Evolutionary conservation across 1,140 invertebrate genomes (phyloP), one percentile per base, ranked within the genome.

Genomic region (Nomia melanderi): DNA sequence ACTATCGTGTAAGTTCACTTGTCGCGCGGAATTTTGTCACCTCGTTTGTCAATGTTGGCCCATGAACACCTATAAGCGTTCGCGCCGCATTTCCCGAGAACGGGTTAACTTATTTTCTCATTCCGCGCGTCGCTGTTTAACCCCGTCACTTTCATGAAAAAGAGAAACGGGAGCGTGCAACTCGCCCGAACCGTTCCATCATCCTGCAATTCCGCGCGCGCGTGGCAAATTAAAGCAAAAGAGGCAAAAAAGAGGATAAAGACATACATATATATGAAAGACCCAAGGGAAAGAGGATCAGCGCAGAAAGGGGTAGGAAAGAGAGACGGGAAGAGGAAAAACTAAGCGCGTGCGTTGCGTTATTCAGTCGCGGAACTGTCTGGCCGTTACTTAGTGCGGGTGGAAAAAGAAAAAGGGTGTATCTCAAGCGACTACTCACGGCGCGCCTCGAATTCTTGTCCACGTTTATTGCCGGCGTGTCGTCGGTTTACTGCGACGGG

Each of bases 151-250:
- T 23, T 23, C n/a, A 44, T 7, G 47, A 50, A 12, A 53, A 29
- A 20, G 17, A 50, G 3, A 12, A 41, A 20, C 66, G 31, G 31
- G 44, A 33, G 41, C 7, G 25, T 9, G 73, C 50, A n/a, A 41
- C 6, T 39, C 39, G 36, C n/a, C n/a, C 17, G 56, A 27, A 39
- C 56, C 53, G 29, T 59, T 29, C 25, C 50, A 65, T 63, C 60
- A 31, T 54, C 53, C 39, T n/a, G 53, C 29, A 60, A 70, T 54
- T 70, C 64, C 47, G 20, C 74, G 65, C 44, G 20, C n/a, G n/a
- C n/a, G n/a, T n/a, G 56, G 25, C 39, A 25, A 33, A 23, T 7
- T 53, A 29, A n/a, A 33, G 36, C 33, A 65, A 66, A 57, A 57
- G 17, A 7, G 2, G 47, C 5, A 20, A 7, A 50, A 50, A n/a